Evolutionary conservation across 2,113 vertebrate genomes (phyloP).

Genomic region (Atherinomorus stipes): DNA sequence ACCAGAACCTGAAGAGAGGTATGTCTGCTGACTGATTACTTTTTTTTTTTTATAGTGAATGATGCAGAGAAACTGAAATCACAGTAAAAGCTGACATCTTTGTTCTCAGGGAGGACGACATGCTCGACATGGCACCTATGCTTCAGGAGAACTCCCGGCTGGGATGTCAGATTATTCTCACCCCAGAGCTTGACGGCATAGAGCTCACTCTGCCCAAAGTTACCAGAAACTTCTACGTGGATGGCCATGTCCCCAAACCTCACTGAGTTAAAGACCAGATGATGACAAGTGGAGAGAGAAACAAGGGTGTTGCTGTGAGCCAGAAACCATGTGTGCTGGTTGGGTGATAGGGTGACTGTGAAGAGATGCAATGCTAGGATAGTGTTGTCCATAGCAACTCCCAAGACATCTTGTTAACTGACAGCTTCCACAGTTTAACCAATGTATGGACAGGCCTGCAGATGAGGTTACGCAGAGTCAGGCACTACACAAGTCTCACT

Average conservation of each 20-base stretch:
- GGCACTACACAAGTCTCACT: conserved; percentile 8
- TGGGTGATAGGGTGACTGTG: conserved; percentile 4
- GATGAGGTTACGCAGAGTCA: conserved; percentile 5
- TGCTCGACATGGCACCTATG: conserved; percentile 93
- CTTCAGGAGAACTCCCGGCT: conserved; percentile 92
- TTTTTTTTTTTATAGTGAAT: no score
- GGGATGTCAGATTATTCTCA: conserved; percentile 91
- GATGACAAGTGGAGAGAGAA: background rate
- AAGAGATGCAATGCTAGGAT: conserved; percentile 20
- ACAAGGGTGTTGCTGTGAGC: background rate
- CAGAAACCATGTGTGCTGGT: conserved; percentile 7
- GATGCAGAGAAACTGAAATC: background rate
- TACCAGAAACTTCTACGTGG: conserved; percentile 95
- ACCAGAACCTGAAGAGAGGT: conserved; percentile 88
- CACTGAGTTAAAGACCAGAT: conserved; percentile 81
- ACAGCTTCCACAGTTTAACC: conserved; percentile 36
- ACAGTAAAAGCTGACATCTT: conserved; percentile 19
- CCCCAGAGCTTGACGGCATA: conserved; percentile 86
- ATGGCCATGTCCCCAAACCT: conserved; percentile 91
- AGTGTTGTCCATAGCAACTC: conserved; percentile 37
- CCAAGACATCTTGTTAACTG: conserved; percentile 12
- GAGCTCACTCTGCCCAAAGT: conserved; percentile 89
- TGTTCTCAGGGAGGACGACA: conserved; percentile 89
- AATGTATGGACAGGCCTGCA: conserved; percentile 24
- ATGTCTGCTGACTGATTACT: background rate